These are phyloP conservation scores for Holothuria scabra DNA, from an alignment of 53 echinoderm and acorn worm genomes.

Conservation along the genomic window DNA sequence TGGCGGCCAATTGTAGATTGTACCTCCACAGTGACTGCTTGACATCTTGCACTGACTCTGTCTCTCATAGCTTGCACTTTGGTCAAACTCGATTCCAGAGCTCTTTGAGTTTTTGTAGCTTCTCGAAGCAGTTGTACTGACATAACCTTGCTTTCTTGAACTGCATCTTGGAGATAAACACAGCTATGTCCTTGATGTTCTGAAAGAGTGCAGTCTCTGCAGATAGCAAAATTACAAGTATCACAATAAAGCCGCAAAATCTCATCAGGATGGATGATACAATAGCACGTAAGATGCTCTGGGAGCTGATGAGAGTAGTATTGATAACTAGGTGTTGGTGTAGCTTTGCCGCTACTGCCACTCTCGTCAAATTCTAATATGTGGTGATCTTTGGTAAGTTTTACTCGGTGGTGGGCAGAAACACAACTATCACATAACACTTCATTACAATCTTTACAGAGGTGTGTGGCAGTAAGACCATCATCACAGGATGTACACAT, in stretches of 20 bases:
- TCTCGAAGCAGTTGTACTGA: conserved; percentile 82
- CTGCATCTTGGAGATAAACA: conserved; percentile 97
- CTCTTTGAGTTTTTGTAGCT: conserved; percentile 80
- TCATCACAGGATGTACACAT: conserved; percentile 95
- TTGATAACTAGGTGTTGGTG: conserved; percentile 46
- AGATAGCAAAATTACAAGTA: conserved; percentile 93
- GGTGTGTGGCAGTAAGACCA: conserved; percentile 83
- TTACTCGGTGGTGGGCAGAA: conserved; percentile 87
- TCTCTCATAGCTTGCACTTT: conserved; percentile 88
- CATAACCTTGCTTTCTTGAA: conserved; percentile 91
- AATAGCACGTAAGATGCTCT: conserved; percentile 89
- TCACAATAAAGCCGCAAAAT: conserved; percentile 93
- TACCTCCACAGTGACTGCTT: conserved; percentile 84
- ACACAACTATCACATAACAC: conserved; percentile 96
- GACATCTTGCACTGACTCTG: conserved; percentile 84
- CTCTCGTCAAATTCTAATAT: conserved; percentile 82
- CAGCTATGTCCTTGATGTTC: conserved; percentile 97
- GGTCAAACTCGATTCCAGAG: conserved; percentile 83
- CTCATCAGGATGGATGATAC: conserved; percentile 86
- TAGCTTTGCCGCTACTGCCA: conserved; percentile 55
- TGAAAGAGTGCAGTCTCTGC: conserved; percentile 94
- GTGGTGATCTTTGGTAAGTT: conserved; percentile 95
- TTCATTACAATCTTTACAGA: conserved; percentile 94
- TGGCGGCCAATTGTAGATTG: conserved; percentile 86
- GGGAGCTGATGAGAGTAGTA: conserved; percentile 64